Percentiles rank a stretch among this genome's conserved stretches.
phyloP scores from a whole-genome alignment of 2,797 vertebrate genomes.

The Steatocranus sp. region DNA sequence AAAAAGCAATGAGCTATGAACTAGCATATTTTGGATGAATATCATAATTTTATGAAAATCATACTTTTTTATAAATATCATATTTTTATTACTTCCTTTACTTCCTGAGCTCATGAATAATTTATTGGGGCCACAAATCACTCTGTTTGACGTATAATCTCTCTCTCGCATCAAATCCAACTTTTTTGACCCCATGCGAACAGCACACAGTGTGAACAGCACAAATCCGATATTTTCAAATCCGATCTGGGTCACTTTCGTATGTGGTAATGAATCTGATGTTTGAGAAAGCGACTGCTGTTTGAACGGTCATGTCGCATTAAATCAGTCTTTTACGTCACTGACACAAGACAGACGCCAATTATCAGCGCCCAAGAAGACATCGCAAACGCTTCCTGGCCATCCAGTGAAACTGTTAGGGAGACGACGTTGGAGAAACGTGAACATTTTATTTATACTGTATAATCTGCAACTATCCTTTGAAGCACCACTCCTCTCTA shows the following conservation, averaged over 20 bases:
- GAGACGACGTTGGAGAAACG: too few relatives aligned
- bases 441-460: too few relatives aligned
- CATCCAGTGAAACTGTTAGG: fast-evolving
- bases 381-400: fast-evolving
- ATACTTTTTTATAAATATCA: too few relatives aligned
- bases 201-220: fast-evolving
- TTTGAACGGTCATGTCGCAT: fast-evolving
- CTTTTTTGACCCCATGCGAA: fast-evolving
- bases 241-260: fast-evolving
- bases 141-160: too few relatives aligned
- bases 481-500: too few relatives aligned
- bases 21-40: too few relatives aligned
- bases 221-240: fast-evolving
- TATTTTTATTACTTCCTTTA: too few relatives aligned
- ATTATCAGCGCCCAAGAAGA: neutral
- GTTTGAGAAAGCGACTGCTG: fast-evolving
- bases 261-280: fast-evolving
- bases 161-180: fast-evolving
- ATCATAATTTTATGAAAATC: too few relatives aligned
- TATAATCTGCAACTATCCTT: fast-evolving
- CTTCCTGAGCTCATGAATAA: too few relatives aligned
- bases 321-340: neutral
- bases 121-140: too few relatives aligned
- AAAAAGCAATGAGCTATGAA: too few relatives aligned
- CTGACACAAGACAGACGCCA: fast-evolving